These are phyloP conservation scores for Callinectes sapidus DNA, from an alignment of 2,888 invertebrate species.

Conservation along the genomic window DNA sequence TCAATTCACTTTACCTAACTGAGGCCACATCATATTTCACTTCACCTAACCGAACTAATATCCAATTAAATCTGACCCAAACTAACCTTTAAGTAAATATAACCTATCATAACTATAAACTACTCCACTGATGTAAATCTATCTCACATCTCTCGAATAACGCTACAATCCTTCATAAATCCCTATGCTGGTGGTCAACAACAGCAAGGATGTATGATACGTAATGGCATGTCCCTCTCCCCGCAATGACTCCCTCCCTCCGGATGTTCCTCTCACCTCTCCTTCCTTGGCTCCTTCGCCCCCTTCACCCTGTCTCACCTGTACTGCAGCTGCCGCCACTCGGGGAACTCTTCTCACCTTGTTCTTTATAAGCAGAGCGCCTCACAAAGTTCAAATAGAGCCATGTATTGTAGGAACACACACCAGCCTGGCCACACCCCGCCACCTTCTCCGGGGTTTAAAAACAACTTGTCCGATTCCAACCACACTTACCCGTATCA, in stretches of 20 bases:
- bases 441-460: not conserved
- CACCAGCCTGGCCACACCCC: not conserved
- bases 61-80: not conserved
- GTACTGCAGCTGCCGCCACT: not conserved
- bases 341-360: not conserved
- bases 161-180: not conserved
- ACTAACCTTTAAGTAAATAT: not conserved
- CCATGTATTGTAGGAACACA: not conserved
- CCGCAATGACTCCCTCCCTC: not conserved
- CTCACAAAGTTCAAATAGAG: not conserved
- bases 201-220: not conserved
- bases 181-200: not conserved
- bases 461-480: too few species aligned
- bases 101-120: not conserved
- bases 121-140: not conserved
- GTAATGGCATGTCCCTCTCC: not conserved
- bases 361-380: not conserved
- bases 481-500: too few species aligned
- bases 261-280: not conserved
- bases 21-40: not conserved
- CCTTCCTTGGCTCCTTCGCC: not conserved
- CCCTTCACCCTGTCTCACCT: not conserved
- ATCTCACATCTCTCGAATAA: not conserved
- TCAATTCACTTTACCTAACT: not conserved
- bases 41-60: not conserved